Conservation (phyloP, 2,888 invertebrate genomes). For the Cecidostiba fungosa region DNA sequence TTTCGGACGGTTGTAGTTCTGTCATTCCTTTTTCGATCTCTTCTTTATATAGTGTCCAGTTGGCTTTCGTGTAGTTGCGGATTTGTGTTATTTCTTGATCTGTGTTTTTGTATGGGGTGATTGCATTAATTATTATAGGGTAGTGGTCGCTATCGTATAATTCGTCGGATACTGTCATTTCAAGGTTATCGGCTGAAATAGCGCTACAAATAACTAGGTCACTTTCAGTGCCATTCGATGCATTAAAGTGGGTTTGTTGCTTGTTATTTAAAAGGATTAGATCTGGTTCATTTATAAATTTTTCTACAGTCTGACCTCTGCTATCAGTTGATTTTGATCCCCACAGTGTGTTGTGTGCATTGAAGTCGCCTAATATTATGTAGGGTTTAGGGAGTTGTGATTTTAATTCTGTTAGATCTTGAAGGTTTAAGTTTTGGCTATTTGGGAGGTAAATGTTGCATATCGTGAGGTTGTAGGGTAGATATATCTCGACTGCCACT, state of each 20-base stretch:
- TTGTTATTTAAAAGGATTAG: conserved; percentile 52
- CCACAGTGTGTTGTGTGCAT: conserved; percentile 65
- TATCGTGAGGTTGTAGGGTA: conserved; percentile 37
- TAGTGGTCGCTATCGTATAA: neutral
- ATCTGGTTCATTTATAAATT: conserved; percentile 38
- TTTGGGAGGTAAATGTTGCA: conserved; percentile 63
- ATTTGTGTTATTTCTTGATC: too few relatives aligned
- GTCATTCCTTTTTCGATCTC: too few relatives aligned
- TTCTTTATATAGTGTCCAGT: too few relatives aligned
- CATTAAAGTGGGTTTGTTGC: conserved; percentile 64
- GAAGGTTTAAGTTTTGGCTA: conserved; percentile 24
- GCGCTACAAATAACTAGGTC: conserved; percentile 58
- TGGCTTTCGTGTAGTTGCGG: too few relatives aligned
- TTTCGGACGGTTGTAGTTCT: too few relatives aligned
- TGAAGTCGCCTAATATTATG: conserved; percentile 57
- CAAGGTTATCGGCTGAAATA: neutral
- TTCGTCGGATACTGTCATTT: neutral
- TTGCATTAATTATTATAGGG: neutral
- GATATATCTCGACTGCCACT: conserved; percentile 25
- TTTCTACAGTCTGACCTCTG: conserved; percentile 55
- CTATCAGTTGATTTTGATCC: conserved; percentile 60
- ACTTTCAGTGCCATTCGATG: conserved; percentile 48
- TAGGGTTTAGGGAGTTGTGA: conserved; percentile 47
- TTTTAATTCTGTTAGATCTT: conserved; percentile 61
- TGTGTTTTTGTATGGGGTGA: too few relatives aligned